Evolutionary conservation across 2,888 invertebrate genomes (phyloP), one percentile per base, ranked within the genome.

Genomic region (Malachius bipustulatus): DNA sequence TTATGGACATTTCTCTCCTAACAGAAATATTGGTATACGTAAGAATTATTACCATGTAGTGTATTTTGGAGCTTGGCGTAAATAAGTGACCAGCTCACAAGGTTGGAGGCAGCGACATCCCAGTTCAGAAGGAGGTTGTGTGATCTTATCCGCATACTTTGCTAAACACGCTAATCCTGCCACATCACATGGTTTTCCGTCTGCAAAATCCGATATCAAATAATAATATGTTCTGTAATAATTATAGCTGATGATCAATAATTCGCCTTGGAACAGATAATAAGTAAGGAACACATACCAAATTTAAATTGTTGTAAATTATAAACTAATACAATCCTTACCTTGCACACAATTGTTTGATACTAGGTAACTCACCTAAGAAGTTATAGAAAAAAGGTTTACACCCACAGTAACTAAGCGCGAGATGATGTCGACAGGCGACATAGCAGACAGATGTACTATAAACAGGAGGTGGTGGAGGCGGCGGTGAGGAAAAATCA

Each of bases 321-420:
- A n/a, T n/a, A n/a, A n/a, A n/a, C n/a, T n/a, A n/a, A n/a, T n/a
- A n/a, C n/a, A n/a, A n/a, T n/a, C n/a, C n/a, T n/a, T n/a, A n/a
- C n/a, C n/a, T n/a, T n/a, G n/a, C n/a, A n/a, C n/a, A n/a, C n/a
- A n/a, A n/a, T n/a, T n/a, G n/a, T n/a, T n/a, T n/a, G n/a, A n/a
- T 26, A 26, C 14, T 9, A 11, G 14, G 9, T n/a, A 14, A 43
- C 37, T 46, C 56, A 69, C 73, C 66, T 47, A 69, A 65, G 45
- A 67, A 67, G 34, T 66, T 64, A 43, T 75, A 74, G 48, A 73
- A 75, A 42, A 70, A 73, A 0, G 76, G 76, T 14, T 62, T 63
- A 47, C 77, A 77, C 1, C 68, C 69, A 43, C 77, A 76, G 3
- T 66, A 47, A 30, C 66, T 54, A 27, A 67, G 36, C 0, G 71